A percentile compares a stretch with the other conserved stretches of the same genome.
Conservation (phyloP, 2,888 invertebrate genomes). For the Bhutanitis thaidina region DNA sequence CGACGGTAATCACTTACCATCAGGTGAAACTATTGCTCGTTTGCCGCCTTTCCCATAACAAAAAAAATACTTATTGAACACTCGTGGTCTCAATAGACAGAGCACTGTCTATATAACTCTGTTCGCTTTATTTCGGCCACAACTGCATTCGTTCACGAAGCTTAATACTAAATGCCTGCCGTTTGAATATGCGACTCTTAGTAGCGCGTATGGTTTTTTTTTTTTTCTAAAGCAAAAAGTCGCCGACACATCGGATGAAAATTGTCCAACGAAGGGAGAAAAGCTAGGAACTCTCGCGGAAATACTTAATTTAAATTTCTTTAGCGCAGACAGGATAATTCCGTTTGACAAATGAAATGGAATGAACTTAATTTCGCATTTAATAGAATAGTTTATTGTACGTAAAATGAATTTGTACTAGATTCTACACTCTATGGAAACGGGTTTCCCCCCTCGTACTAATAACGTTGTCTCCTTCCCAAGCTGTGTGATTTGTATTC, state of each 20-base stretch:
- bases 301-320: background rate
- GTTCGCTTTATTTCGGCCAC: background rate
- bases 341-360: background rate
- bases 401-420: too few relatives aligned
- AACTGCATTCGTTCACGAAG: slow-evolving; percentile 1
- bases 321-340: background rate
- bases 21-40: too few relatives aligned
- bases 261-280: slow-evolving; percentile 1
- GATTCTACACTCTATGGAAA: too few relatives aligned
- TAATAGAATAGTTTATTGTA: background rate
- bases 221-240: background rate
- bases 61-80: too few relatives aligned
- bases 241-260: background rate
- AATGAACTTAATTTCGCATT: background rate
- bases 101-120: too few relatives aligned
- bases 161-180: slow-evolving; percentile 4
- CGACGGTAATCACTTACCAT: too few relatives aligned
- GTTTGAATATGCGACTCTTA: slow-evolving; percentile 4
- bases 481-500: too few relatives aligned
- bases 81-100: too few relatives aligned
- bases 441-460: too few relatives aligned
- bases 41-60: too few relatives aligned
- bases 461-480: too few relatives aligned
- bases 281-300: background rate
- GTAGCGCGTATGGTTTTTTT: slow-evolving; percentile 1